Percentiles rank a stretch among this genome's conserved stretches.
Conservation (phyloP, 2,113 vertebrate genomes). For the cat (Felis catus) region F.catus_Fca126_mat1.0 CM031411.1:65213001-65213500, state of each 20-base stretch:
- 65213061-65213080: neutral
- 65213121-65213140: neutral
- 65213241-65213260: neutral
- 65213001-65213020: slow-evolving; percentile 28
- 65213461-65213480: neutral
- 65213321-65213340: slow-evolving; percentile 37
- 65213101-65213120: neutral
- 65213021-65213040: slow-evolving; percentile 6
- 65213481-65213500: neutral
- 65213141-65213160: neutral
- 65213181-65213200: neutral
- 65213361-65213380: slow-evolving; percentile 7
- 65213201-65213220: neutral
- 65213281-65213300: slow-evolving; percentile 27
- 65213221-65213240: neutral
- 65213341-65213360: neutral
- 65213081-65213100: neutral
- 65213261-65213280: neutral
- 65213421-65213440: neutral
- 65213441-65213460: neutral
- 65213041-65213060: slow-evolving; percentile 6
- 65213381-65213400: neutral
- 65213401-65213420: neutral
- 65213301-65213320: neutral
- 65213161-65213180: neutral